Base-by-base conservation (phyloP, 2,888 invertebrate species). In the Drosophila kuntzei region DNA sequence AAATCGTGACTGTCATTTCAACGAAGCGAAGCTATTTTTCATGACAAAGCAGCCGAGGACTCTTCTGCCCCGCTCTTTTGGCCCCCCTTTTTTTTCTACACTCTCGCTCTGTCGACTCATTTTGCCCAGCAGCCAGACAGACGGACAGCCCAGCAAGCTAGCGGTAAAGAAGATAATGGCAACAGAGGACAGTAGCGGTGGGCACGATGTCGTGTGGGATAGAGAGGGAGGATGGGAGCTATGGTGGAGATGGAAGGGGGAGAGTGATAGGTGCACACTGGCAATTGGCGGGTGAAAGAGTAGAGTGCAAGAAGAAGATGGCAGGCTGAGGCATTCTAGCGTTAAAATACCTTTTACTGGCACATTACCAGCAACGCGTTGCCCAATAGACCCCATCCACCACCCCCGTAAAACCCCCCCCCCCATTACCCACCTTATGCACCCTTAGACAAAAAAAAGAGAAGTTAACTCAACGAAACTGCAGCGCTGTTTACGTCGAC, bases 311-410 rank as follows among this genome's bases (percentile, higher is more conserved):
- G 37, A 9, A 50, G 20, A 27, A 16, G 36, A 5, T 12, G 12
- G 25, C 37, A 14, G 20, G 18, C 62, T 55, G 65, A 63, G 72
- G 78, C 71, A 83, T 84, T 68, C 74, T 81, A 89, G 75, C 85
- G 85, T 84, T 87, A 87, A 83, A 83, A 83, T 83, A 83, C 85
- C 89, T 89, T 83, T 83, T 87, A 83, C 87, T 87, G 75, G 75
- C 85, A 80, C 89, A 89, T 89, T 89, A 83, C 81, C 71, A 85
- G 65, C 69, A 62, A 61, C 68, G 64, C 65, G 64, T 65, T 59
- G 51, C 59, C 71, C 63, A 63, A 70, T 66, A 27, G 27, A 22
- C 32, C 50, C 27, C 11, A 22, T 22, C 2, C 22, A 22, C 9
- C n/a, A 9, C 41, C 14, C 34, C 2, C 16, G 3, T 18, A n/a